Percentiles rank a stretch among this genome's conserved stretches.
These are phyloP conservation scores for Danio albolineatus DNA, from an alignment of 2,797 vertebrate genomes.

Conservation along the genomic window DNA sequence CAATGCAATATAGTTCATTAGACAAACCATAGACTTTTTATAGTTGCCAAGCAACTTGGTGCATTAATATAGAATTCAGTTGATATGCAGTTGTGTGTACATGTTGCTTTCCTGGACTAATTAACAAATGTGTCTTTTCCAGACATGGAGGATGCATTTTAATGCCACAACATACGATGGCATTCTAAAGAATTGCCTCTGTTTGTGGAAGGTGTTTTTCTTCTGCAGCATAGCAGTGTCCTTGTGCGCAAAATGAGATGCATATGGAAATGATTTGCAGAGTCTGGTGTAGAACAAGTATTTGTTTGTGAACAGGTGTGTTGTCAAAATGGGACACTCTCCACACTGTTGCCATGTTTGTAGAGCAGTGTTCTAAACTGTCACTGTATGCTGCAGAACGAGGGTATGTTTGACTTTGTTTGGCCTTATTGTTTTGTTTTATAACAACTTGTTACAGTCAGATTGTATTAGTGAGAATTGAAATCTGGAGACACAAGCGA, in stretches of 20 bases:
- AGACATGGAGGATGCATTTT: background rate
- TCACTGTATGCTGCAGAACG: background rate
- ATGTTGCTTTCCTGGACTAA: background rate
- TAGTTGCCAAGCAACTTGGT: background rate
- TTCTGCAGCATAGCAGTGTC: background rate
- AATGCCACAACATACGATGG: background rate
- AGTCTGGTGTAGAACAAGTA: background rate
- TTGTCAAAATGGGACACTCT: background rate
- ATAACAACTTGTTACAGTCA: background rate
- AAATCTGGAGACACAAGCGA: background rate
- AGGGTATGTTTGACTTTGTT: no score
- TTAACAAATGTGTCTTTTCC: background rate
- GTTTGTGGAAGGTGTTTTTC: background rate
- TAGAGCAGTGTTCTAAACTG: background rate
- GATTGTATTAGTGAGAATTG: background rate
- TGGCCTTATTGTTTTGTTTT: no score
- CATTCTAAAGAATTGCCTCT: background rate
- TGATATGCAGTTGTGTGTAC: background rate
- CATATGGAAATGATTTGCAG: background rate
- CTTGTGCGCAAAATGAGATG: background rate
- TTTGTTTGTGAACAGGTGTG: background rate
- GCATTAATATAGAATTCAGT: background rate
- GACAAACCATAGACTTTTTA: background rate
- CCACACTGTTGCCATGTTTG: background rate
- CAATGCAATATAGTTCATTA: conserved; percentile 1